Evolutionary conservation across 1,140 invertebrate species (phyloP).

Genomic region (Maconellicoccus hirsutus): DNA sequence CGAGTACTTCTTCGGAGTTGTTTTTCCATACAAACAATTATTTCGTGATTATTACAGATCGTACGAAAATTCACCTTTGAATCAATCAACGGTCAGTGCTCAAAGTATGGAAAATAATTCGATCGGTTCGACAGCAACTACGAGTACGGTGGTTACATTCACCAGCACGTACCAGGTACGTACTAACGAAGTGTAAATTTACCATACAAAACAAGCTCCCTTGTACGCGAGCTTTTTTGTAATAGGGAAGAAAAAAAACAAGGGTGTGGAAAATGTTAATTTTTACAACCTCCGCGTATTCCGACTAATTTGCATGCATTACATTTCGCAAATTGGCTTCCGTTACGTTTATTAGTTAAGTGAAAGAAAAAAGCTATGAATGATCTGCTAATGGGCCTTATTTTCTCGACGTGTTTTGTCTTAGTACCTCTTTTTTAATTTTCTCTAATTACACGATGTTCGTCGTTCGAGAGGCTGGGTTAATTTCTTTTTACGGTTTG

Average conservation of each 20-base stretch:
- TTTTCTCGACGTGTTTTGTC: background rate
- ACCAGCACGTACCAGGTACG: slow-evolving; percentile 15
- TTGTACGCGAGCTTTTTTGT: background rate
- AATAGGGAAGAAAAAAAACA: background rate
- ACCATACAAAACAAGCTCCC: no score
- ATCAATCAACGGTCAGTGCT: background rate
- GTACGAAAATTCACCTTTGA: background rate
- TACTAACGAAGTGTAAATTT: background rate
- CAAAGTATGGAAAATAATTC: background rate
- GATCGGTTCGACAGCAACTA: background rate
- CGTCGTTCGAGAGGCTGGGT: background rate
- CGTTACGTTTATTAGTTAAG: background rate
- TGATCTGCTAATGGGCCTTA: background rate
- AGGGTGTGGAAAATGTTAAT: slow-evolving; percentile 16
- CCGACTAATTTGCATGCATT: background rate
- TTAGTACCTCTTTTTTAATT: background rate
- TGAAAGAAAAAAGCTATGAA: background rate
- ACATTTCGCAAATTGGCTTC: background rate
- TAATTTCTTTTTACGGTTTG: no score
- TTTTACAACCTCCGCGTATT: background rate
- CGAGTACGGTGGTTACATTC: background rate
- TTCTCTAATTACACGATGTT: background rate
- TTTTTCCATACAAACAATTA: background rate
- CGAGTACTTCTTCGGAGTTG: no score
- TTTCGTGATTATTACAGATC: background rate